Conservation (phyloP, 2,888 invertebrate species). For the Cantharis lateralis region DNA sequence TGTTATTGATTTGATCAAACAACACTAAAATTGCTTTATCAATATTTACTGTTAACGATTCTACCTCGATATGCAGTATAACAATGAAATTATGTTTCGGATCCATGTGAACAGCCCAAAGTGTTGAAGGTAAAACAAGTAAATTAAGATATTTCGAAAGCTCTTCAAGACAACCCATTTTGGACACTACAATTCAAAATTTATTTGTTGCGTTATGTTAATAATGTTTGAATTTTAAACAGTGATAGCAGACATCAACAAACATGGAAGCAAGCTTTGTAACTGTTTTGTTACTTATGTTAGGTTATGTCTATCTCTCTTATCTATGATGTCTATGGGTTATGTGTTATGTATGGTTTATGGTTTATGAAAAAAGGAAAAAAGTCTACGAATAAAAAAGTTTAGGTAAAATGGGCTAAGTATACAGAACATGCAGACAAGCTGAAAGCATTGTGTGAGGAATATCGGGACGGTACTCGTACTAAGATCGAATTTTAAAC, state of each 20-base stretch:
- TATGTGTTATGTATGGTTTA: no score
- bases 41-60: conserved; percentile 31
- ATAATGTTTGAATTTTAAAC: background rate
- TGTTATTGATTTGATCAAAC: conserved; percentile 15
- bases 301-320: no score
- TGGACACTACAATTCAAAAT: conserved; percentile 2
- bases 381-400: no score
- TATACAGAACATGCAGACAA: no score
- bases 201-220: background rate
- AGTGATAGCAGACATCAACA: background rate
- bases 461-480: no score
- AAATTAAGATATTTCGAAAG: conserved; percentile 35
- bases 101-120: conserved; percentile 43
- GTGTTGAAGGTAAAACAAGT: conserved; percentile 39
- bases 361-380: no score
- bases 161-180: conserved; percentile 5
- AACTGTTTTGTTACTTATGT: no score
- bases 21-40: conserved; percentile 40
- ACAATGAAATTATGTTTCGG: conserved; percentile 39
- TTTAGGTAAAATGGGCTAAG: no score
- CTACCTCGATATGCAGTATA: conserved; percentile 36
- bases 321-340: no score
- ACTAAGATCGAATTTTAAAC: no score
- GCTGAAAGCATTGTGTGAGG: no score
- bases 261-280: background rate